Evolutionary conservation across 1,140 invertebrate genomes (phyloP), one percentile per base, ranked within the genome.

Genomic region (Drosophila parabipectinata): DNA sequence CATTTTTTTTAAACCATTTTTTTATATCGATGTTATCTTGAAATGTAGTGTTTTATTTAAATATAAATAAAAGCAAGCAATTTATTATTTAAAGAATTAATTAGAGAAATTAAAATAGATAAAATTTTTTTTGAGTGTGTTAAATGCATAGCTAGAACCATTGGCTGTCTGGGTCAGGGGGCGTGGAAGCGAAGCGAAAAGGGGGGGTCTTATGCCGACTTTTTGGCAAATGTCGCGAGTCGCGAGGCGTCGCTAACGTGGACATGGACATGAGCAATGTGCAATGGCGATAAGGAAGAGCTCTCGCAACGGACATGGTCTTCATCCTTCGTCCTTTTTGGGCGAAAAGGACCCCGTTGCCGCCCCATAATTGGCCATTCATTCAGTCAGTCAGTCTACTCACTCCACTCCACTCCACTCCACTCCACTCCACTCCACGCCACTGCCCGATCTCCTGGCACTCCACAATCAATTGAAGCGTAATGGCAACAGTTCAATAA

Each of bases 401-500:
- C 32, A 51, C 59, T 26, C 58, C 54, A 41, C 26, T n/a, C 28
- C 60, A 28, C 32, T 30, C 44, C 6, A n/a, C 52, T 2, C 21
- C 3, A 21, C 21, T n/a, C 28, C 60, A 28, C 32, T 30, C 44
- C 6, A n/a, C 52, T 2, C 21, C 3, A 21, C 21, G 21, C 21
- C 21, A 21, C 21, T 21, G 21, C 9, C n/a, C 9, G 30, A 14
- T 45, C 5, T 47, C 28, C 28, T 39, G 26, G 21, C 64, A 79
- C 69, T 79, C 66, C 44, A 69, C 79, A 82, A 82, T 77, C 79
- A 83, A 82, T 80, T 80, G 72, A 84, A 84, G 80, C 80, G 77
- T 85, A 84, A 84, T 84, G 80, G 80, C 81, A 79, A 84, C 81
- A 84, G 80, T 84, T 84, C 80, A 84, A 84, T 84, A 84, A 84